These are phyloP conservation scores for Onthophagus taurus DNA, from an alignment of 1,140 invertebrate species.

Conservation along the genomic window DNA sequence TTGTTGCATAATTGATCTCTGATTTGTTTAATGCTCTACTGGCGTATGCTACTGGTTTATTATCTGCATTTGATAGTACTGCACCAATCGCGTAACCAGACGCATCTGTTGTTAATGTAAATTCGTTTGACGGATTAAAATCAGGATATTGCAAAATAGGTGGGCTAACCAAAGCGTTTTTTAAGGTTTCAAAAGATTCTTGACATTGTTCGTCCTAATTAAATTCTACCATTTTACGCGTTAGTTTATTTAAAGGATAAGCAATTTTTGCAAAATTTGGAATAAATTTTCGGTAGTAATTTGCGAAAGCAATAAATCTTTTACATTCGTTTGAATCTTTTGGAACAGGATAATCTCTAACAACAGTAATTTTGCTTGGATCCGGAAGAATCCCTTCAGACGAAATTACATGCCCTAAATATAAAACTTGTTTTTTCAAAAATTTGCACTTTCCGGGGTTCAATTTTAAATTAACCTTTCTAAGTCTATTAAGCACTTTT, in stretches of 20 bases:
- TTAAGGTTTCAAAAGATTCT: too few relatives aligned
- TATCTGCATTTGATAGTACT: too few relatives aligned
- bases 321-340: constrained; percentile 33
- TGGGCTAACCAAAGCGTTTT: too few relatives aligned
- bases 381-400: constrained; percentile 31
- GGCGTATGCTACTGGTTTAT: too few relatives aligned
- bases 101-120: too few relatives aligned
- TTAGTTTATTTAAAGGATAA: constrained; percentile 32
- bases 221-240: constrained; percentile 32
- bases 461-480: constrained; percentile 24
- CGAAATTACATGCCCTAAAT: constrained; percentile 31
- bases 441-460: constrained; percentile 18
- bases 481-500: constrained; percentile 20
- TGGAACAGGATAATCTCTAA: constrained; percentile 28
- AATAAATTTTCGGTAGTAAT: constrained; percentile 35
- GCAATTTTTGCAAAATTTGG: constrained; percentile 35
- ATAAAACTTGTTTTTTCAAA: constrained; percentile 15
- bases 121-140: too few relatives aligned
- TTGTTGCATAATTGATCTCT: too few relatives aligned
- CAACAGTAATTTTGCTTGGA: constrained; percentile 32
- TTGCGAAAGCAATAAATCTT: constrained; percentile 37
- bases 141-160: too few relatives aligned
- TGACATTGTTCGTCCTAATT: too few relatives aligned
- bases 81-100: too few relatives aligned
- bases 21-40: too few relatives aligned